A percentile compares a stretch with the other conserved stretches of the same genome.
These are phyloP conservation scores for Yoshiicerus persimilis DNA, from an alignment of 1,140 invertebrate species.

Conservation along the genomic window DNA sequence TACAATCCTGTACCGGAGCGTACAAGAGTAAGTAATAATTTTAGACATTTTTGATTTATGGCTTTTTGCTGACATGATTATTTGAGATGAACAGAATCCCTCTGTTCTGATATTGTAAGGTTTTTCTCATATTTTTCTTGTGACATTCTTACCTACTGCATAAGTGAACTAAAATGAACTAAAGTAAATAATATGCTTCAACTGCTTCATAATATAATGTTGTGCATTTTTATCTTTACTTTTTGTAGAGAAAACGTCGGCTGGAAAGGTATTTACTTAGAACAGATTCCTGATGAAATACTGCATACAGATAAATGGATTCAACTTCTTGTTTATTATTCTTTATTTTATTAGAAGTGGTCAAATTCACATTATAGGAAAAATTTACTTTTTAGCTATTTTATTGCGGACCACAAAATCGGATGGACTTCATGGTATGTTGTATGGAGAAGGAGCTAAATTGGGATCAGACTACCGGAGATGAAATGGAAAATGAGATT, in stretches of 20 bases:
- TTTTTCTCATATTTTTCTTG: too few relatives aligned
- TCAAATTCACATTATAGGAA: too few relatives aligned
- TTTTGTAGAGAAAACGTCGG: background rate
- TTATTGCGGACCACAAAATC: background rate
- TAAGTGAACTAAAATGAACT: too few relatives aligned
- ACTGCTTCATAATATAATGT: too few relatives aligned
- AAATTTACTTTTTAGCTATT: slow-evolving; percentile 16
- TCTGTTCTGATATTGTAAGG: too few relatives aligned
- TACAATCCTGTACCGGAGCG: background rate
- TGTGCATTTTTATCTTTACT: background rate
- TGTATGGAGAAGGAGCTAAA: background rate
- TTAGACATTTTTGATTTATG: background rate
- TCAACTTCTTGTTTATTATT: too few relatives aligned
- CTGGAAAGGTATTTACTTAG: background rate
- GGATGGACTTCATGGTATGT: background rate
- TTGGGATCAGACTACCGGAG: background rate
- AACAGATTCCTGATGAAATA: background rate
- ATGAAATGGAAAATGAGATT: background rate
- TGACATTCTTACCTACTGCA: too few relatives aligned
- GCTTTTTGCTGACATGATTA: background rate
- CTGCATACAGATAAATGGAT: background rate
- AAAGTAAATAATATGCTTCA: too few relatives aligned
- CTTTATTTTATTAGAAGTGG: background rate
- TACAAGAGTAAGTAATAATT: background rate
- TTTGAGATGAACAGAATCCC: too few relatives aligned